These are phyloP conservation scores for Eupithecia vulgata DNA, from an alignment of 2,888 invertebrate genomes.

Conservation along the genomic window DNA sequence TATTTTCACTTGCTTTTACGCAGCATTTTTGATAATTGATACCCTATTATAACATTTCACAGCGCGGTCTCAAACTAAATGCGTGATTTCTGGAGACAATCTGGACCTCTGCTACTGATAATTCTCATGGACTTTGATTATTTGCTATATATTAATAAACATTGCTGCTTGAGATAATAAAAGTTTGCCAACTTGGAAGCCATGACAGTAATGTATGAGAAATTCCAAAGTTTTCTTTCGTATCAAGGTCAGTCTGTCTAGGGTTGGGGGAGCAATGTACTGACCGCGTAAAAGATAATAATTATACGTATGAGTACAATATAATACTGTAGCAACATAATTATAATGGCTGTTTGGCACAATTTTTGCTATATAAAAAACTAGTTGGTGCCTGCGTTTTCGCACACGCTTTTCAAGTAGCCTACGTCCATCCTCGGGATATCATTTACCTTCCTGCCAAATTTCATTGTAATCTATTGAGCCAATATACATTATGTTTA, in stretches of 20 bases:
- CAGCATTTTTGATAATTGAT: constrained; percentile 11
- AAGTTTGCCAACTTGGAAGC: neutral
- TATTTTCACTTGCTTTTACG: constrained; percentile 10
- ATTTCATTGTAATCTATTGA: no score
- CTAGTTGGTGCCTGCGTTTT: no score
- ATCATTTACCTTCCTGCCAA: no score
- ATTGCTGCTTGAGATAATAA: constrained; percentile 41
- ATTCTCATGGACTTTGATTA: constrained; percentile 48
- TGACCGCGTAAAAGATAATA: constrained; percentile 60
- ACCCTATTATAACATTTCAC: constrained; percentile 39
- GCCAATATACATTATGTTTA: no score
- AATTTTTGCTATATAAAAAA: no score
- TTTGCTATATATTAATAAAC: constrained; percentile 38
- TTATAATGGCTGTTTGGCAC: neutral
- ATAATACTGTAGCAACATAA: neutral
- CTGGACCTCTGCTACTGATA: constrained; percentile 42
- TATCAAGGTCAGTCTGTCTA: constrained; percentile 25
- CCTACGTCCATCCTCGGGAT: no score
- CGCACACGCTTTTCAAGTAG: no score
- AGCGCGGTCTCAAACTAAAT: constrained; percentile 60
- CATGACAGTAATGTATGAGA: constrained; percentile 42
- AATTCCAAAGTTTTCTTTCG: constrained; percentile 36
- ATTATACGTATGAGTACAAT: neutral
- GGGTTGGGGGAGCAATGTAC: constrained; percentile 53
- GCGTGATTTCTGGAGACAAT: constrained; percentile 57